Base-by-base conservation (phyloP, 1,140 invertebrate genomes). In the Druon quercuslanigerum region DNA sequence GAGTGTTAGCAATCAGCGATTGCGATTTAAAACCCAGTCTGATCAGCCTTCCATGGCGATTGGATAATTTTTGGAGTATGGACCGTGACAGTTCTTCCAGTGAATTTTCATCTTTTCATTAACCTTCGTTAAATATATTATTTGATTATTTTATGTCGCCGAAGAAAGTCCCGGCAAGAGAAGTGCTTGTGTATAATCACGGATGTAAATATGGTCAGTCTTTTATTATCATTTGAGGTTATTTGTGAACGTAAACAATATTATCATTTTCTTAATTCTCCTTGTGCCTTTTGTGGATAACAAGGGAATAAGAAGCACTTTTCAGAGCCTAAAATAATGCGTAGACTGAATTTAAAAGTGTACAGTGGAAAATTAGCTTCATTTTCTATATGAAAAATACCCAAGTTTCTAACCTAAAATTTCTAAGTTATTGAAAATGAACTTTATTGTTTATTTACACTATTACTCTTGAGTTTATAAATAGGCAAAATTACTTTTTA, bases 191-290 rank as follows among this genome's bases (percentile, higher is more conserved):
- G 71, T 56, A 20, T 46, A 52, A 60, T 74, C 52, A 72, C 77
- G 72, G 77, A 78, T 76, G 79, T 80, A 73, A 77, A 77, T 56
- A 82, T 82, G 81, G 81, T 82, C 50, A 75, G 81, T 78, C 70
- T 72, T 17, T 46, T n/a, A 25, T 73, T 13, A 73, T 51, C 19
- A 9, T 73, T 52, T 56, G 33, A 75, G 40, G 54, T 73, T 54
- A 73, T 20, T 54, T 40, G 20, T 56, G 72, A 73, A 73, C 16
- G 51, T 73, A 73, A 73, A 70, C 57, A 75, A 70, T 46, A 20
- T 66, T 66, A 33, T 7, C 7, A 46, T 66, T 66, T 66, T 66
- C 60, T 66, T n/a, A 14, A 46, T 8, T 46, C 25, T 3, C 25
- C 25, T 46, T 40, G 4, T 66, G 40, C 20, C 8, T 66, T 25